Base-by-base conservation (phyloP, 2,888 invertebrate genomes). In the Drosophila basisetae region DNA sequence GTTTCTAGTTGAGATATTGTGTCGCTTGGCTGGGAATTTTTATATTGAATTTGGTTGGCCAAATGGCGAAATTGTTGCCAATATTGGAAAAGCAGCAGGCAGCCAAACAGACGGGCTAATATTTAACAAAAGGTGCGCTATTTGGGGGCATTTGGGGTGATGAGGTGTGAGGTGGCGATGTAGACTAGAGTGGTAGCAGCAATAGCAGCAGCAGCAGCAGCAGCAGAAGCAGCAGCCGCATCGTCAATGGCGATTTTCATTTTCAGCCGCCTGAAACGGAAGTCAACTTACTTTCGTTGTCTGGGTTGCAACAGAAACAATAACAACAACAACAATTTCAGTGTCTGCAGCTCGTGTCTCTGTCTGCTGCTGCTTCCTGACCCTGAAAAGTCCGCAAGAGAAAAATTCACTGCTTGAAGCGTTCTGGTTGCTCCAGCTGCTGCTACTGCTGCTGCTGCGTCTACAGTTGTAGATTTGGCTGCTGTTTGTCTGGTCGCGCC, bases 191-290 rank as follows among this genome's bases (percentile, higher is more conserved):
- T 41, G 4, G 41, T 41, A 22, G 22, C 7, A 39, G 2, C 39
- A 22, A 22, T 22, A 22, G 22, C 22, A 22, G 22, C 22, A 13
- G 16, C 37, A 37, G 5, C 13, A 39, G 2, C 39, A n/a, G 4
- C 9, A 39, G 18, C 1, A 39, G 9, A 18, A 39, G 18, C 4
- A 47, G 13, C 4, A 25, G 49, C 58, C 52, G 37, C 47, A 60
- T 65, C 53, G 5, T 60, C 73, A 50, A 63, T 59, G 75, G 72
- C 71, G 56, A 87, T 79, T 87, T 83, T 87, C 84, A 76, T 83
- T 88, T 81, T 84, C 85, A 88, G 75, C 85, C 83, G 81, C 65
- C 83, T 71, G 80, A 73, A 84, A 76, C 85, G 88, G 88, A 88
- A 80, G 82, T 76, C 72, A 76, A 83, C 69, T 83, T 83, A 88